These are phyloP conservation scores for mouse (Mus musculus) DNA, from an alignment of 2,113 vertebrate species.

Conservation along the genomic window DNA sequence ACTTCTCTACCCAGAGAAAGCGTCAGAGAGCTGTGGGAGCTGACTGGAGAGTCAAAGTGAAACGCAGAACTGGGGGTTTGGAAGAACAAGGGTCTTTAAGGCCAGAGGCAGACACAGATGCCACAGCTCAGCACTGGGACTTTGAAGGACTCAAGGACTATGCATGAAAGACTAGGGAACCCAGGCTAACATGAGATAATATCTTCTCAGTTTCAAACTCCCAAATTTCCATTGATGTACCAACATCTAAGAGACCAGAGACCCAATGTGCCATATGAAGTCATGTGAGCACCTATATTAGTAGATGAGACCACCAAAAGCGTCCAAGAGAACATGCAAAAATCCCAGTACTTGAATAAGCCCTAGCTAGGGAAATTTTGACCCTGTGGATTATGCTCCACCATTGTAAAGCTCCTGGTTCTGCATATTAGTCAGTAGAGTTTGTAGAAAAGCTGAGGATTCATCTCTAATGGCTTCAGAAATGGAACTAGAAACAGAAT, in stretches of 20 bases:
- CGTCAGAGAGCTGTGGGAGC: not conserved
- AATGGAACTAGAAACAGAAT: not conserved
- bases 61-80: fast-evolving
- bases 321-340: not conserved
- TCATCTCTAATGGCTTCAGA: not conserved
- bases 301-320: not conserved
- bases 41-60: not conserved
- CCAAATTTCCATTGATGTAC: not conserved
- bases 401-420: not conserved
- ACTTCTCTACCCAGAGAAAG: not conserved
- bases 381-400: not conserved
- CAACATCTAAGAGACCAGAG: not conserved
- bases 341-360: not conserved
- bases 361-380: not conserved
- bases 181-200: not conserved
- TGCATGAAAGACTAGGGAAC: not conserved
- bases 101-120: too few species aligned
- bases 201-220: not conserved
- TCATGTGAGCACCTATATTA: not conserved
- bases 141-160: not conserved
- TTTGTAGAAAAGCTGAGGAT: not conserved
- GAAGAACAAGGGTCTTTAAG: too few species aligned
- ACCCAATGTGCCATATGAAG: not conserved
- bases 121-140: not conserved
- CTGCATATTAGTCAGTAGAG: not conserved